Evolutionary conservation across 2,888 invertebrate genomes (phyloP).

Genomic region (Lepidonotus clava): DNA sequence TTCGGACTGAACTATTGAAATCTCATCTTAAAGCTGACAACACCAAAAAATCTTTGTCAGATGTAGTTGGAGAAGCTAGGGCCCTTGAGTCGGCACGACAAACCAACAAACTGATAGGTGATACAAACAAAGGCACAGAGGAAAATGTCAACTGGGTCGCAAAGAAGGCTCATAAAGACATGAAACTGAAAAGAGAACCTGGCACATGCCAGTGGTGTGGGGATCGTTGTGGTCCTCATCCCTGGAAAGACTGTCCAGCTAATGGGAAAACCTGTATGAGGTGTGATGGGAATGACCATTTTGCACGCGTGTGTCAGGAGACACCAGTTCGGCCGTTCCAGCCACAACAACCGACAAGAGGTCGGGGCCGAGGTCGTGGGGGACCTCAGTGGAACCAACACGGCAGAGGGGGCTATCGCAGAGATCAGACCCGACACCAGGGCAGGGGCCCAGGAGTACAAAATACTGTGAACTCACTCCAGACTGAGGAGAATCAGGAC

Average conservation of each 20-base stretch:
- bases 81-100: not conserved
- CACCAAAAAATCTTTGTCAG: not conserved
- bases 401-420: too few relatives aligned
- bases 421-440: too few relatives aligned
- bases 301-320: not conserved
- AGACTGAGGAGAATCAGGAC: too few relatives aligned
- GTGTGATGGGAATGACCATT: conserved; percentile 5
- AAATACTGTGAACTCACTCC: too few relatives aligned
- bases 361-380: too few relatives aligned
- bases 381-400: too few relatives aligned
- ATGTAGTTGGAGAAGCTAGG: not conserved
- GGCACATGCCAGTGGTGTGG: not conserved
- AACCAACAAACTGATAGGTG: not conserved
- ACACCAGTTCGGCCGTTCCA: too few relatives aligned
- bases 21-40: conserved; percentile 15
- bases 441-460: too few relatives aligned
- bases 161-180: too few relatives aligned
- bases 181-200: not conserved
- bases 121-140: not conserved
- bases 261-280: not conserved
- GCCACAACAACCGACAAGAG: too few relatives aligned
- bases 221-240: not conserved
- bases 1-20: not conserved
- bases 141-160: too few relatives aligned
- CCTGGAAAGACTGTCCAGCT: not conserved